Conservation (phyloP, 2,888 invertebrate genomes). For the Leptinotarsa peninsularis region DNA sequence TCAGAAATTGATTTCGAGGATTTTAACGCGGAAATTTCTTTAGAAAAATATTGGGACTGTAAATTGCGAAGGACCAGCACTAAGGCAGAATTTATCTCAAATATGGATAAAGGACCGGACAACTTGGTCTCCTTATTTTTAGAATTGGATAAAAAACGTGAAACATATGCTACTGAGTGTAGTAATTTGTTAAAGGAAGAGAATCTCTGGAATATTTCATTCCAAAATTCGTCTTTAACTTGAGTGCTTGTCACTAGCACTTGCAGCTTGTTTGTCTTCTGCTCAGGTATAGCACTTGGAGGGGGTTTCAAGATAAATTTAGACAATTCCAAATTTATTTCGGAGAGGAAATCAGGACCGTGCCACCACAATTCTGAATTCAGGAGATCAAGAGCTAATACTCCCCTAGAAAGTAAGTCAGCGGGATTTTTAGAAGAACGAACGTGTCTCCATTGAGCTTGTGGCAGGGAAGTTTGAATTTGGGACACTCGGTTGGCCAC, state of each 20-base stretch:
- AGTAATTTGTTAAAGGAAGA: constrained; percentile 14
- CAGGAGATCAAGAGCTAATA: constrained; percentile 11
- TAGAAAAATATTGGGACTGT: constrained; percentile 18
- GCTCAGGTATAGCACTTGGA: neutral
- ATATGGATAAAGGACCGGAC: constrained; percentile 7
- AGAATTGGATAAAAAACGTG: constrained; percentile 1
- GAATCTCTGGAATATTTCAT: constrained; percentile 6
- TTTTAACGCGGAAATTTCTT: constrained; percentile 20
- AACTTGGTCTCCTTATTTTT: neutral
- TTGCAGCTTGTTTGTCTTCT: neutral
- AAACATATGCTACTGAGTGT: constrained; percentile 11
- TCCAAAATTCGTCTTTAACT: constrained; percentile 23
- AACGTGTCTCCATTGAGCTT: constrained; percentile 12
- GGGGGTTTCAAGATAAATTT: constrained; percentile 6
- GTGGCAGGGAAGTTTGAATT: constrained; percentile 21
- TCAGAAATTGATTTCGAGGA: neutral
- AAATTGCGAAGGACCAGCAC: constrained; percentile 23
- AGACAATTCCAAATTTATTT: constrained; percentile 9
- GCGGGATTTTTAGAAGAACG: constrained; percentile 12
- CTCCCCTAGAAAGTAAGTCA: neutral
- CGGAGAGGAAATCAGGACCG: constrained; percentile 15
- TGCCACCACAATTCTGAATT: constrained; percentile 17
- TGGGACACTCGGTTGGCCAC: constrained; percentile 12
- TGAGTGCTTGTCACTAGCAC: neutral
- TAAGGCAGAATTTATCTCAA: constrained; percentile 1